Percentiles rank a stretch among this genome's conserved stretches.
Evolutionary conservation across 2,113 vertebrate genomes (phyloP).

Genomic region (Cathartes aura): DNA sequence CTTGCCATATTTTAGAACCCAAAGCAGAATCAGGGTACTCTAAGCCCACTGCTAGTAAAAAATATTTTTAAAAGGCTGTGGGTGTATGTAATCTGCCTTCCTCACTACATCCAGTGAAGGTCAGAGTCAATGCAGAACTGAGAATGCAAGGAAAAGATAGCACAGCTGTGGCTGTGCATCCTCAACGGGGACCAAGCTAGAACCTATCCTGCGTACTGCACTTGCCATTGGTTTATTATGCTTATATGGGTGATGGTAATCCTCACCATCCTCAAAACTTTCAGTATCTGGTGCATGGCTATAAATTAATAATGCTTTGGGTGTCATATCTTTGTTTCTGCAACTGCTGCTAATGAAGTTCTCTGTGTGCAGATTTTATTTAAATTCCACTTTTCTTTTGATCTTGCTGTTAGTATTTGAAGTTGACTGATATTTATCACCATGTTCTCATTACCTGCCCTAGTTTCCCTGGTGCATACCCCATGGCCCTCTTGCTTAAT

Average conservation of each 20-base stretch:
- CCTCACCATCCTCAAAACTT: not conserved
- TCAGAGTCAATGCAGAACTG: not conserved
- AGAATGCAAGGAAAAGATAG: not conserved
- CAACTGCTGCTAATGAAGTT: not conserved
- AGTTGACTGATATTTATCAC: constrained; percentile 47
- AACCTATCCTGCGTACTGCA: accelerated
- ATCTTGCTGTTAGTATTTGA: constrained; percentile 44
- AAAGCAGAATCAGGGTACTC: not conserved
- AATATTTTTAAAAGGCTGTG: not conserved
- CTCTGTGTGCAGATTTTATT: constrained; percentile 16
- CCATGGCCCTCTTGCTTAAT: constrained; percentile 43
- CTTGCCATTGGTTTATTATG: accelerated
- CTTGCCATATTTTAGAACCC: not conserved
- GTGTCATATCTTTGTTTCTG: not conserved
- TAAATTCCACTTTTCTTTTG: constrained; percentile 49
- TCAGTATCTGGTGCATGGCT: not conserved
- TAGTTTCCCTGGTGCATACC: constrained; percentile 46
- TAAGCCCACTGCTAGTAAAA: not conserved
- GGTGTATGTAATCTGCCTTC: not conserved
- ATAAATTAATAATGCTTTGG: not conserved
- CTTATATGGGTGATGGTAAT: not conserved
- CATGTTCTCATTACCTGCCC: not conserved
- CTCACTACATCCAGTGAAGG: not conserved
- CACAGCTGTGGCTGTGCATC: not conserved
- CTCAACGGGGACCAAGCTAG: not conserved